A percentile compares a stretch with the other conserved stretches of the same genome.
Conservation (phyloP, 1,140 invertebrate genomes). For the Tetramorium alpestre region DNA sequence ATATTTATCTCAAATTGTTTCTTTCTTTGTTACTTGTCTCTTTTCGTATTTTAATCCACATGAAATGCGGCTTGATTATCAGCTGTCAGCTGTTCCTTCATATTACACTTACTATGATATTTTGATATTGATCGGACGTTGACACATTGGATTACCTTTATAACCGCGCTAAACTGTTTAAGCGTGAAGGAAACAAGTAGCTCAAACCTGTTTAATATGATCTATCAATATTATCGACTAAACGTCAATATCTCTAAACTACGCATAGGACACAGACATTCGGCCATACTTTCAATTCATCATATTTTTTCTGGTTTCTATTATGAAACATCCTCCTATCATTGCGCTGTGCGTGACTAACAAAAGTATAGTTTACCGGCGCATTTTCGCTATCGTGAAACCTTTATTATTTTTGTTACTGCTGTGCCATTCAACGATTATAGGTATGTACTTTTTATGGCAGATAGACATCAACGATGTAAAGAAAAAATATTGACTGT, state of each 20-base stretch:
- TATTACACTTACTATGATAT: not conserved
- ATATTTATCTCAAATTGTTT: not conserved
- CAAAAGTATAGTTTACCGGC: not conserved
- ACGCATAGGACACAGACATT: not conserved
- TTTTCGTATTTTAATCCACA: not conserved
- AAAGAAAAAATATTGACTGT: not conserved
- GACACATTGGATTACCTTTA: constrained; percentile 14
- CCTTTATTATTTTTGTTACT: not conserved
- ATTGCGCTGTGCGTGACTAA: not conserved
- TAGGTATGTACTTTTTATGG: not conserved
- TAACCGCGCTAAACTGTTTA: constrained; percentile 37
- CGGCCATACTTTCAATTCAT: constrained; percentile 10
- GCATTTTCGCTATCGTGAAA: not conserved
- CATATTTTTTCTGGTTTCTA: not conserved
- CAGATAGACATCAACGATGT: not conserved
- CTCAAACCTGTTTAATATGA: constrained; percentile 31
- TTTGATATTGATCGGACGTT: not conserved
- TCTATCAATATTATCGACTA: constrained; percentile 54
- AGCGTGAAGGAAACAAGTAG: constrained; percentile 27
- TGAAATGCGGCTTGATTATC: not conserved
- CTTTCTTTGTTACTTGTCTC: not conserved
- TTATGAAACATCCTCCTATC: not conserved
- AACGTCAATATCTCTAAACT: constrained; percentile 27
- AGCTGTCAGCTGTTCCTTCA: not conserved
- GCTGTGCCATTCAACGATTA: constrained; percentile 5